Percentiles rank a stretch among this genome's conserved stretches.
phyloP scores from a whole-genome alignment of 2,113 vertebrate genomes.

The Picathartes gymnocephalus region DNA sequence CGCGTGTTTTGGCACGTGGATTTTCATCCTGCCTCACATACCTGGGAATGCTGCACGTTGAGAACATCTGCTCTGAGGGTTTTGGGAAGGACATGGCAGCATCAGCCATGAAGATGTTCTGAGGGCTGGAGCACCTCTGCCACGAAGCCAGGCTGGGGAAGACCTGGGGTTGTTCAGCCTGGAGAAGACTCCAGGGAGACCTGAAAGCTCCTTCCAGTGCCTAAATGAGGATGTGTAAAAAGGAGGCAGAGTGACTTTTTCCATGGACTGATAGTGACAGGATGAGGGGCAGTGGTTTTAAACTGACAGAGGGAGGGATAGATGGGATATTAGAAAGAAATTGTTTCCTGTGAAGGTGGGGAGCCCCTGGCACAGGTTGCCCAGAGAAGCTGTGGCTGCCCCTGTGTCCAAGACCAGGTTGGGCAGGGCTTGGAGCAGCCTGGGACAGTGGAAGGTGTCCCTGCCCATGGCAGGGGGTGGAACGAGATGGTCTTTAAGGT shows the following conservation, averaged over 20 bases:
- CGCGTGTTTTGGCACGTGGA: accelerated
- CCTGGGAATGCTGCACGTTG: accelerated
- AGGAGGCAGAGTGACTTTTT: neutral
- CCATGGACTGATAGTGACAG: neutral
- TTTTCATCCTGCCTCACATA: neutral
- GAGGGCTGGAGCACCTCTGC: neutral
- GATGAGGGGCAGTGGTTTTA: neutral
- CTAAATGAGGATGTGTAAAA: neutral
- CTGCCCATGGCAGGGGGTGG: neutral
- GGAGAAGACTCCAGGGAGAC: neutral
- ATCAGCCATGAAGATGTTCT: neutral
- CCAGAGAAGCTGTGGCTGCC: neutral
- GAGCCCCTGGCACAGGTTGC: neutral
- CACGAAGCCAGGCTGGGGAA: neutral
- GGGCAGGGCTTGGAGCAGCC: accelerated
- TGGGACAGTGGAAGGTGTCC: accelerated
- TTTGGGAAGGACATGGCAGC: accelerated
- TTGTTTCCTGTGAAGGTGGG: accelerated
- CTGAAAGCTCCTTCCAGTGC: neutral
- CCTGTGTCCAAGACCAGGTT: neutral
- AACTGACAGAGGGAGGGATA: neutral
- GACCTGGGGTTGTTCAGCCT: neutral
- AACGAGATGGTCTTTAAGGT: neutral
- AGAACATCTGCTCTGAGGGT: accelerated
- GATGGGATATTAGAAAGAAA: neutral